A percentile compares a stretch with the other conserved stretches of the same genome.
These are phyloP conservation scores for Erebia epiphron DNA, from an alignment of 2,888 invertebrate genomes.

Conservation along the genomic window DNA sequence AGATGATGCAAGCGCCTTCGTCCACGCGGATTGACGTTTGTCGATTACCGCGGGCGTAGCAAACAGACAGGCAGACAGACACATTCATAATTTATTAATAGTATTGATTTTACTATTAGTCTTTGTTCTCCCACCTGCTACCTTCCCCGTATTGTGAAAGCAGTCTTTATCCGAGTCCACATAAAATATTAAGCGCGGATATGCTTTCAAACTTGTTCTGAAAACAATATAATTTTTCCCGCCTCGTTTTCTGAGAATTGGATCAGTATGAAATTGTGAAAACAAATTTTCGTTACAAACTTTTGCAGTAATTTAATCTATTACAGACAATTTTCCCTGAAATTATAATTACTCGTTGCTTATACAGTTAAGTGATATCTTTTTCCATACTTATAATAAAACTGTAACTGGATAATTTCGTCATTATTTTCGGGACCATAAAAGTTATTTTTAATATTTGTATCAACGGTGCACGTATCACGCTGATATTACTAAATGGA, in stretches of 20 bases:
- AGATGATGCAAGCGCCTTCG: no score
- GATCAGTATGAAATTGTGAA: background rate
- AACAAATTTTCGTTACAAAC: conserved; percentile 1
- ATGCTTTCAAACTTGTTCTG: conserved; percentile 18
- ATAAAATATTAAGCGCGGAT: conserved; percentile 33
- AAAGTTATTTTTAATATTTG: no score
- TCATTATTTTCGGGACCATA: no score
- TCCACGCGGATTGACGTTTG: no score
- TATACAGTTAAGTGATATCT: background rate
- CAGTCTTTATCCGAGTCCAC: conserved; percentile 25
- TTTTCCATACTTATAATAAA: background rate
- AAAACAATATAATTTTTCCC: conserved; percentile 16
- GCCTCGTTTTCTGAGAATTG: background rate
- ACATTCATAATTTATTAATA: no score
- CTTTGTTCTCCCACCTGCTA: conserved; percentile 8
- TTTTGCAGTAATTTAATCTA: background rate
- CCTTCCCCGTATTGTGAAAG: conserved; percentile 8
- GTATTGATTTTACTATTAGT: background rate
- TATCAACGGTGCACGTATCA: no score
- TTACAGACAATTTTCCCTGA: background rate
- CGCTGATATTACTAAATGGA: no score
- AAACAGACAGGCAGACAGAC: no score
- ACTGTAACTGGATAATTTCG: no score
- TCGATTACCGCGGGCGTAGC: no score
- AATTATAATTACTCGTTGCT: background rate